phyloP scores from a whole-genome alignment of 2,797 vertebrate species.

The Cichlasoma orientale region DNA sequence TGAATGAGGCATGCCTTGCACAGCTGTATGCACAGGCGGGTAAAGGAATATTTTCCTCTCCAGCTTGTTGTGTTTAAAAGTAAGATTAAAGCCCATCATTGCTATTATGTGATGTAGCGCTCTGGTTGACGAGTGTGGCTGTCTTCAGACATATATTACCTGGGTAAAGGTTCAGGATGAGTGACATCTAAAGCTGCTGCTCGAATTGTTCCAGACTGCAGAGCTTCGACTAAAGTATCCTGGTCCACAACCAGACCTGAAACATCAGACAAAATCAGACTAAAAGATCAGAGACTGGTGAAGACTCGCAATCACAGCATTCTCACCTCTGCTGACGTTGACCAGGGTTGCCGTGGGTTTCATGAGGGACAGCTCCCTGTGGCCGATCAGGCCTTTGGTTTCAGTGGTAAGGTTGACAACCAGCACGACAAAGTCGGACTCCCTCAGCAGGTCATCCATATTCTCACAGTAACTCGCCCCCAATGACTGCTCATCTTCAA shows the following conservation, averaged over 20 bases:
- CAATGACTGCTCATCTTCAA: conserved; percentile 78
- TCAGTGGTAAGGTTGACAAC: conserved; percentile 75
- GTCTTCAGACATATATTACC: conserved; percentile 31
- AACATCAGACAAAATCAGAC: background rate
- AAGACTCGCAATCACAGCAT: background rate
- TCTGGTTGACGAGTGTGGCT: background rate
- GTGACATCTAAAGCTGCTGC: conserved; percentile 85
- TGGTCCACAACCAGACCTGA: conserved; percentile 84
- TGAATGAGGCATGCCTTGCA: background rate
- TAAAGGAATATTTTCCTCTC: background rate
- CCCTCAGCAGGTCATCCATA: conserved; percentile 81
- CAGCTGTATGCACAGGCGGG: background rate
- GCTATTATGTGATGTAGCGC: background rate
- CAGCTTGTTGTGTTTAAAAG: background rate
- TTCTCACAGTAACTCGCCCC: conserved; percentile 80
- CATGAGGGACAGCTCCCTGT: conserved; percentile 81
- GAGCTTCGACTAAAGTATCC: conserved; percentile 80
- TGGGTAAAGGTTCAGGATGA: conserved; percentile 63
- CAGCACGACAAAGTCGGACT: conserved; percentile 84
- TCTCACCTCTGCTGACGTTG: conserved; percentile 83
- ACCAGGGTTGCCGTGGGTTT: conserved; percentile 80
- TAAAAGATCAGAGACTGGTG: accelerated
- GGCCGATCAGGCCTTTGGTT: conserved; percentile 77
- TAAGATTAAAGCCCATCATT: background rate
- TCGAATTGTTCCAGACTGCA: conserved; percentile 74